Evolutionary conservation across 2,888 invertebrate genomes (phyloP).

Genomic region (Dorcus parallelipipedus): DNA sequence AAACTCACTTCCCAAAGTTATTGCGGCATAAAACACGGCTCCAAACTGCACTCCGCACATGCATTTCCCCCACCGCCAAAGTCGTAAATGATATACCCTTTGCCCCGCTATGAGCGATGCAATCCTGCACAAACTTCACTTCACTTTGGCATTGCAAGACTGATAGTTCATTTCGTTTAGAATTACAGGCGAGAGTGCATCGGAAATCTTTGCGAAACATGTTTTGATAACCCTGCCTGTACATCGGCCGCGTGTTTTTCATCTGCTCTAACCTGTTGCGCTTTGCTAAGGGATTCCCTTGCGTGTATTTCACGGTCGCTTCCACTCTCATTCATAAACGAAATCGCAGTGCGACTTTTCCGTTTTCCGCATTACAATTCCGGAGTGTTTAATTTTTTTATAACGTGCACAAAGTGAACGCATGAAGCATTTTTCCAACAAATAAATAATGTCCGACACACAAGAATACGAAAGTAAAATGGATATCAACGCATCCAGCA

Average conservation of each 20-base stretch:
- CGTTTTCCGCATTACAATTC: background rate
- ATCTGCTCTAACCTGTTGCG: slow-evolving; percentile 17
- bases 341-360: too few species aligned
- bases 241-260: slow-evolving; percentile 6
- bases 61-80: slow-evolving; percentile 42
- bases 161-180: slow-evolving; percentile 42
- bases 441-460: slow-evolving; percentile 49
- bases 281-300: slow-evolving; percentile 6
- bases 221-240: slow-evolving; percentile 9
- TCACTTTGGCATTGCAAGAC: slow-evolving; percentile 46
- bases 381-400: slow-evolving; percentile 1
- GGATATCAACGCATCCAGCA: slow-evolving; percentile 53
- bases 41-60: slow-evolving; percentile 50
- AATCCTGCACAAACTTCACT: slow-evolving; percentile 42
- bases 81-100: slow-evolving; percentile 45
- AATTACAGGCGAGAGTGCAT: background rate
- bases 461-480: slow-evolving; percentile 55
- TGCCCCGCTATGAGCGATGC: slow-evolving; percentile 39
- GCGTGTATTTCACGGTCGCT: too few species aligned
- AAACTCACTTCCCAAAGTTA: slow-evolving; percentile 50
- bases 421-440: background rate
- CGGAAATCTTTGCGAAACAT: slow-evolving; percentile 3
- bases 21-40: slow-evolving; percentile 48
- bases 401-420: slow-evolving; percentile 1
- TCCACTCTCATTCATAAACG: too few species aligned